Percentiles rank a stretch among this genome's conserved stretches.
Conservation (phyloP, 2,888 invertebrate species). For the Tetheella fluctuosa region DNA sequence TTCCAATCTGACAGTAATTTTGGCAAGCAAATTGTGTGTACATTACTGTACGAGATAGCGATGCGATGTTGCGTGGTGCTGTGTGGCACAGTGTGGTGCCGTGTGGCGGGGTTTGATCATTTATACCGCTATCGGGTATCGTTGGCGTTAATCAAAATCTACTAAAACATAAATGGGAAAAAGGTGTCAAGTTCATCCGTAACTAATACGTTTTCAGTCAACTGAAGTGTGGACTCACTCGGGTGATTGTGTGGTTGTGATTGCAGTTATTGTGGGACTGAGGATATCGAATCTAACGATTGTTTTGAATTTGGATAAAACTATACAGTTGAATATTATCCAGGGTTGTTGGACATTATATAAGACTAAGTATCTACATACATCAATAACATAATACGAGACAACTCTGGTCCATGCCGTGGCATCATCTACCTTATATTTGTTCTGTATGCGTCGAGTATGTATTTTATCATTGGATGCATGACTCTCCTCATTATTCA, state of each 20-base stretch:
- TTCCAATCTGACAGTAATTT: constrained; percentile 9
- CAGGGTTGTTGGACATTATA: too few relatives aligned
- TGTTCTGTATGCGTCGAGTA: too few relatives aligned
- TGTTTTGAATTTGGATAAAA: background rate
- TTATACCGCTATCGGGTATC: background rate
- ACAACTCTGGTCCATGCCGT: too few relatives aligned
- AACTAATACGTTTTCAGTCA: background rate
- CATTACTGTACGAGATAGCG: constrained; percentile 2
- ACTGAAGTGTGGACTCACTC: background rate
- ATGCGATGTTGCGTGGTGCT: background rate
- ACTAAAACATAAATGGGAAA: constrained; percentile 1
- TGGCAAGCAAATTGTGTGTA: constrained; percentile 8
- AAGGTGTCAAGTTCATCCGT: background rate
- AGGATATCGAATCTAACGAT: background rate
- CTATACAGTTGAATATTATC: background rate
- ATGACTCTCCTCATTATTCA: too few relatives aligned
- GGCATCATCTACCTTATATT: too few relatives aligned
- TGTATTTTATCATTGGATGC: too few relatives aligned
- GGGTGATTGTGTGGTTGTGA: background rate
- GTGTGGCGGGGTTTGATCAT: background rate
- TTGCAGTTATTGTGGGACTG: background rate
- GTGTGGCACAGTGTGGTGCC: background rate
- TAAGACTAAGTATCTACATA: too few relatives aligned
- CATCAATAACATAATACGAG: too few relatives aligned
- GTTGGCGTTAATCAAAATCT: background rate